phyloP scores from a whole-genome alignment of 2,113 vertebrate species.

The Sarotherodon lohbergeri region DNA sequence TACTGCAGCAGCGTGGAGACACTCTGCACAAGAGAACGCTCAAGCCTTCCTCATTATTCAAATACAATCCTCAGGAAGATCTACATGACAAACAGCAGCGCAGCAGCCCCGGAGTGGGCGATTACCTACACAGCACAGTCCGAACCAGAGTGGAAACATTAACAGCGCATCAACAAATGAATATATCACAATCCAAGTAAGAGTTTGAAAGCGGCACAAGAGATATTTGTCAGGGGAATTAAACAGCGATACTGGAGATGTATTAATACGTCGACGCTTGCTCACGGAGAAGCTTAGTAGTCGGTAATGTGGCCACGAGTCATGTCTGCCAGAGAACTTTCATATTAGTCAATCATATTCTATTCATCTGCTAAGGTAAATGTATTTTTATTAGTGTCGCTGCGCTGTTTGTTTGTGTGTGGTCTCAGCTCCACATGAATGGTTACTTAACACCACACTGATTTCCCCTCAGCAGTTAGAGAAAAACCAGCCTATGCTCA shows the following conservation, averaged over 20 bases:
- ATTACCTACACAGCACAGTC: conserved; percentile 42
- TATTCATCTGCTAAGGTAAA: not conserved
- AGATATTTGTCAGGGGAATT: conserved; percentile 46
- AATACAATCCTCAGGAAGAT: conserved; percentile 60
- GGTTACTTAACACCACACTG: conserved; percentile 67
- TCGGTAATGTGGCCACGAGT: not conserved
- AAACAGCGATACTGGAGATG: conserved; percentile 21
- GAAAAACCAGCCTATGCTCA: conserved; percentile 61
- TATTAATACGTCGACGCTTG: conserved; percentile 34
- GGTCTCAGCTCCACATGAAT: conserved; percentile 60
- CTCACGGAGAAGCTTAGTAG: not conserved
- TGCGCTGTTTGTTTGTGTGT: conserved; percentile 58
- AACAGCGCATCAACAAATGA: conserved; percentile 52
- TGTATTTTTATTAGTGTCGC: conserved; percentile 41
- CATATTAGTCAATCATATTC: conserved; percentile 22
- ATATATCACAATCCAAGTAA: conserved; percentile 27
- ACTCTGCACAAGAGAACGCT: conserved; percentile 57
- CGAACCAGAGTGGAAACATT: conserved; percentile 39
- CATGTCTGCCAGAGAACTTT: conserved; percentile 5
- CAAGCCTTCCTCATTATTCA: conserved; percentile 70
- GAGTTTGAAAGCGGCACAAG: conserved; percentile 29
- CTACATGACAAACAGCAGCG: conserved; percentile 41
- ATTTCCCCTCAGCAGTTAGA: conserved; percentile 63
- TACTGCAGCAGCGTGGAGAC: conserved; percentile 36
- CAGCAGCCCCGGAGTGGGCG: conserved; percentile 37